Evolutionary conservation across 1,140 invertebrate species (phyloP).

Genomic region (Nephila pilipes): DNA sequence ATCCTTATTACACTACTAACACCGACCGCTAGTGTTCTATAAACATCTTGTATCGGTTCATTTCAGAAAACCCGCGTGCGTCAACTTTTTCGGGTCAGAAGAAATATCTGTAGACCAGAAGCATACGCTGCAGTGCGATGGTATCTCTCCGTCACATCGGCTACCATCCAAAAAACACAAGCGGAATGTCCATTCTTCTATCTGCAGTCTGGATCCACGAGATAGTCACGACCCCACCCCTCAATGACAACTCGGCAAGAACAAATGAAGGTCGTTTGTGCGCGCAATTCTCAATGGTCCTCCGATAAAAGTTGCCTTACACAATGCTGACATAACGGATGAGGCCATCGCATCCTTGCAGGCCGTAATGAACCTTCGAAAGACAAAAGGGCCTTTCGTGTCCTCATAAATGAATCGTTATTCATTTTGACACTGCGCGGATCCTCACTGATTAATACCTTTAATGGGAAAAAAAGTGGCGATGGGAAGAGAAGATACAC

Average conservation of each 20-base stretch:
- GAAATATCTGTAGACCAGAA: too few relatives aligned
- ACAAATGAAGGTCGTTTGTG: background rate
- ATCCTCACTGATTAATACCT: background rate
- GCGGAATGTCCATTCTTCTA: background rate
- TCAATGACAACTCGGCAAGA: background rate
- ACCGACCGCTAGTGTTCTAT: too few relatives aligned
- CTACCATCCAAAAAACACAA: too few relatives aligned
- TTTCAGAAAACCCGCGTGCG: background rate
- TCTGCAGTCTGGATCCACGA: background rate
- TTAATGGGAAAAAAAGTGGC: background rate
- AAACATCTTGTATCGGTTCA: background rate
- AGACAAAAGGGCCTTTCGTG: background rate
- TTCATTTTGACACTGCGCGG: background rate
- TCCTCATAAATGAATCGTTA: background rate
- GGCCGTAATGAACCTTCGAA: background rate
- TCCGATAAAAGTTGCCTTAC: background rate
- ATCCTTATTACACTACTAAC: too few relatives aligned
- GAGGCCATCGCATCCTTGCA: background rate
- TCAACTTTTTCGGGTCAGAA: background rate
- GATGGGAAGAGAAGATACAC: background rate
- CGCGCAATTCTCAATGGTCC: background rate
- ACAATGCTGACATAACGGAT: conserved; percentile 24
- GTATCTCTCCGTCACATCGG: background rate
- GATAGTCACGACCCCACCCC: background rate
- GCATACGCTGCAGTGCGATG: too few relatives aligned